Percentiles rank a stretch among this genome's conserved stretches.
phyloP scores from a whole-genome alignment of 2,888 invertebrate species.

The Myopa testacea region DNA sequence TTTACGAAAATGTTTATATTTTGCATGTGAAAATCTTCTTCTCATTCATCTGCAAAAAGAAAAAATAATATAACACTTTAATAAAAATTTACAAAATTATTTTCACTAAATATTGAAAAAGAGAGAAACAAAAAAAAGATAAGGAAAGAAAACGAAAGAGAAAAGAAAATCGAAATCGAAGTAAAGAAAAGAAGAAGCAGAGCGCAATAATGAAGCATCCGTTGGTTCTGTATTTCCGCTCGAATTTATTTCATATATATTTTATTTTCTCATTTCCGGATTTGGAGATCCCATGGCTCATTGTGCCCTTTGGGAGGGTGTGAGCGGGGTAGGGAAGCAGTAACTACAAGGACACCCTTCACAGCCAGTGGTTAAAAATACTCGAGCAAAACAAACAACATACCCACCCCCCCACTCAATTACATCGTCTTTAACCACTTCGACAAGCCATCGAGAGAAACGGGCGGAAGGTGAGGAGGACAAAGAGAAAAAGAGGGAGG shows the following conservation, averaged over 20 bases:
- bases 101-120: background rate
- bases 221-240: conserved; percentile 9
- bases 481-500: background rate
- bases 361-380: background rate
- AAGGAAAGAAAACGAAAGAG: background rate
- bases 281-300: no score
- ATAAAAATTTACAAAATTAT: background rate
- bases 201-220: background rate
- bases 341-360: background rate
- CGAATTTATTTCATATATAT: conserved; percentile 8
- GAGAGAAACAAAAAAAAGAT: background rate
- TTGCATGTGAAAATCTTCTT: no score
- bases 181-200: background rate
- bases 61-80: no score
- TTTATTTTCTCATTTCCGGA: conserved; percentile 15
- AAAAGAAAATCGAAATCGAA: background rate
- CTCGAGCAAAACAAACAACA: background rate
- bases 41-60: no score
- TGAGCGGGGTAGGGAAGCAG: background rate
- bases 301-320: background rate
- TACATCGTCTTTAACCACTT: background rate
- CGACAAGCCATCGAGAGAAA: no score
- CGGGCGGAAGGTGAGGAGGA: background rate
- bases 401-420: background rate
- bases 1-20: no score